Conservation (phyloP, 2,113 vertebrate genomes). For the Archilochus colubris region DNA sequence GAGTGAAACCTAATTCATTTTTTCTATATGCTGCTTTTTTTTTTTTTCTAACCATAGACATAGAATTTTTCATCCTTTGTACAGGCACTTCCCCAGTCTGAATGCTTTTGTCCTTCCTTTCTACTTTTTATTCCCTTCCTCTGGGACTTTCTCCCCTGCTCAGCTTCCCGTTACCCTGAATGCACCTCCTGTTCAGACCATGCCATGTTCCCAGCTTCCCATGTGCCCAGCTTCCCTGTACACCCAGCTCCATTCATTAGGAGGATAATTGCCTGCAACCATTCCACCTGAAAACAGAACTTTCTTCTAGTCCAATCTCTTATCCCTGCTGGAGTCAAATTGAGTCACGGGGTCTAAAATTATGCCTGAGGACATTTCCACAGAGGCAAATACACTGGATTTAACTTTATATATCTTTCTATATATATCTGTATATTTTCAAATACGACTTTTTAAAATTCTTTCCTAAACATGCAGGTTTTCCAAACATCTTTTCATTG, state of each 20-base stretch:
- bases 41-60: neutral
- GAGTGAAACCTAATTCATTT: neutral
- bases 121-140: neutral
- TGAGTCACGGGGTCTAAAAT: constrained; percentile 9
- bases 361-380: neutral
- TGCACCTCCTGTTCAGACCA: neutral
- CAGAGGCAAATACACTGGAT: neutral
- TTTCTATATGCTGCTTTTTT: neutral
- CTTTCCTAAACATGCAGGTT: neutral
- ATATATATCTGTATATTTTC: neutral
- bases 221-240: neutral
- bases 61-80: neutral
- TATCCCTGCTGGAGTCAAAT: neutral
- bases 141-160: neutral
- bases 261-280: neutral
- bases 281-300: neutral
- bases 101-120: neutral
- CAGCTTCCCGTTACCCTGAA: neutral
- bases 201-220: too few relatives aligned
- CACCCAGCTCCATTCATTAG: neutral
- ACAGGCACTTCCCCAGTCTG: neutral
- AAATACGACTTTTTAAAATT: neutral
- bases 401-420: neutral
- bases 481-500: neutral
- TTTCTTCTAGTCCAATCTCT: neutral